These are phyloP conservation scores for Pediacus dermestoides DNA, from an alignment of 2,888 invertebrate species.

Conservation along the genomic window DNA sequence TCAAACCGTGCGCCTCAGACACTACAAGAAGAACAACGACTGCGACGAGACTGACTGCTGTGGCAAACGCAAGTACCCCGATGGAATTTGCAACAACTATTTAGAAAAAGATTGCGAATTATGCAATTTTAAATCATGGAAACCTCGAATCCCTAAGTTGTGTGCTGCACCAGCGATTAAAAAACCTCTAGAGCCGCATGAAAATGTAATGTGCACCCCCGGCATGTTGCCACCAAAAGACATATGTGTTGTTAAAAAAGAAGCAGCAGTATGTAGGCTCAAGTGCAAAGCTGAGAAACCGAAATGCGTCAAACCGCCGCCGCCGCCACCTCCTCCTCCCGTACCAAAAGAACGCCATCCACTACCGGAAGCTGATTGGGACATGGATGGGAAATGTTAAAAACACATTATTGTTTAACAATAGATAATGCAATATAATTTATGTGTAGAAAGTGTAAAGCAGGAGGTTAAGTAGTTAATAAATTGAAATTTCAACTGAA, in stretches of 20 bases:
- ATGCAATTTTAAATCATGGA: constrained; percentile 32
- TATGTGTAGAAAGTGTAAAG: too few species aligned
- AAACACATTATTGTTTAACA: constrained; percentile 1
- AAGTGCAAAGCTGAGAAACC: constrained; percentile 14
- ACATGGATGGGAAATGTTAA: background rate
- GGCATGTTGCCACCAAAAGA: constrained; percentile 18
- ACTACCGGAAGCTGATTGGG: constrained; percentile 7
- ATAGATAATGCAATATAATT: too few species aligned
- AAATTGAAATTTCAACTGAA: background rate
- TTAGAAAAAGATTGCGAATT: constrained; percentile 30
- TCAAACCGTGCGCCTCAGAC: background rate
- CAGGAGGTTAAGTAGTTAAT: background rate
- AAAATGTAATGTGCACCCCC: constrained; percentile 16
- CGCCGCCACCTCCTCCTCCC: background rate
- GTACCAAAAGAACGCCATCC: constrained; percentile 3
- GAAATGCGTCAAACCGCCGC: background rate
- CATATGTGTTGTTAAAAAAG: constrained; percentile 15
- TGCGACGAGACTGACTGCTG: constrained; percentile 22
- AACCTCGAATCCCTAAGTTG: constrained; percentile 31
- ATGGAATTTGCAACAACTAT: constrained; percentile 1
- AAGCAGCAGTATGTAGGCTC: constrained; percentile 20
- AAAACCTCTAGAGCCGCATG: constrained; percentile 6
- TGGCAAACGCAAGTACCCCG: constrained; percentile 11
- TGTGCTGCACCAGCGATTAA: constrained; percentile 10
- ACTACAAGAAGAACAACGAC: constrained; percentile 12